phyloP scores from a whole-genome alignment of 1,140 invertebrate species.

The Steinernema feltiae region DNA sequence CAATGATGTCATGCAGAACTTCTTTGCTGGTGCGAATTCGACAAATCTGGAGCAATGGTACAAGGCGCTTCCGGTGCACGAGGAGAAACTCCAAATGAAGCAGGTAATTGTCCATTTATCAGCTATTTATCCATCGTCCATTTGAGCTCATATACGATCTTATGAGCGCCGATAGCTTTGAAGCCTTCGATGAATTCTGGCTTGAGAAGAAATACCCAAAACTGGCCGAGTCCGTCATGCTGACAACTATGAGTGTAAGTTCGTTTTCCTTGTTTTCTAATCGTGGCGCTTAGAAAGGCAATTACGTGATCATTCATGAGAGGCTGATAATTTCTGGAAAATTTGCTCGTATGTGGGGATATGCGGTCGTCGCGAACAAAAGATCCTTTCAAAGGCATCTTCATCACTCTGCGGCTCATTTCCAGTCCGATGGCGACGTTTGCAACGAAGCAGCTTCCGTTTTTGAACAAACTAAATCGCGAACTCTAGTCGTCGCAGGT shows the following conservation, averaged over 20 bases:
- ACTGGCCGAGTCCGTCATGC: conserved; percentile 23
- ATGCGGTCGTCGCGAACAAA: conserved; percentile 24
- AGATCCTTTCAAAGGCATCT: conserved; percentile 18
- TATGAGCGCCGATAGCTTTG: conserved; percentile 16
- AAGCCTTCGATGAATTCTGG: not conserved
- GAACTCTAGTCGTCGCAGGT: conserved; percentile 36
- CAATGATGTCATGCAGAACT: not conserved
- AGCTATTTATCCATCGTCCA: not conserved
- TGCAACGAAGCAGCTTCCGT: conserved; percentile 39
- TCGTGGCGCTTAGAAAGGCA: conserved; percentile 24
- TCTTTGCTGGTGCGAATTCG: conserved; percentile 25
- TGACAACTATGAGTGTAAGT: conserved; percentile 33
- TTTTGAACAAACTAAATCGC: conserved; percentile 35
- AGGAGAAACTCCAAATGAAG: conserved; percentile 33
- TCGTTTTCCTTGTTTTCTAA: not conserved
- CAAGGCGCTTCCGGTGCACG: conserved; percentile 30
- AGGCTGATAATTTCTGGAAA: not conserved
- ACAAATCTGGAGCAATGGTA: conserved; percentile 33
- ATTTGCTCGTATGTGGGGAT: conserved; percentile 43
- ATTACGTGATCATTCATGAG: conserved; percentile 40
- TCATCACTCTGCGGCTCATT: conserved; percentile 42
- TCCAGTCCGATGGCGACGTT: conserved; percentile 42
- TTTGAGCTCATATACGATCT: conserved; percentile 19
- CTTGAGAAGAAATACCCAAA: not conserved
- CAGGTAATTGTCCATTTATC: conserved; percentile 19